Evolutionary conservation across 2,797 vertebrate genomes (phyloP).

Genomic region (Tympanoctomys barrerae): DNA sequence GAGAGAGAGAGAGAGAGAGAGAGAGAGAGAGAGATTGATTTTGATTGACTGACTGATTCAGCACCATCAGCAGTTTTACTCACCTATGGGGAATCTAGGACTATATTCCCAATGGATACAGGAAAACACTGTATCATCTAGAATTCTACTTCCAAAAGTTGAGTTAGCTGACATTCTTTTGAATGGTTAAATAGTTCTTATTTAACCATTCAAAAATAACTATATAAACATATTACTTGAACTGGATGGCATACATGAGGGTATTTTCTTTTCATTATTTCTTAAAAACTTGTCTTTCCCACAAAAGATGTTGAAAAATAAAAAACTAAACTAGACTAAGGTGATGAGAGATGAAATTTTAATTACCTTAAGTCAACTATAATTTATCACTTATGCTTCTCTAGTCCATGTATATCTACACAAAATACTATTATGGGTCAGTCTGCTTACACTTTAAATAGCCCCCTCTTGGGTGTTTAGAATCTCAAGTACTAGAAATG

Average conservation of each 20-base stretch:
- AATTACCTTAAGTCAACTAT: background rate
- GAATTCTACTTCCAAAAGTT: slow-evolving; percentile 55
- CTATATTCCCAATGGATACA: background rate
- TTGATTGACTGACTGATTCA: no score
- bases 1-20: no score
- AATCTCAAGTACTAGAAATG: slow-evolving; percentile 1
- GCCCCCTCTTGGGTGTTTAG: background rate
- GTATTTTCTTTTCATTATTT: background rate
- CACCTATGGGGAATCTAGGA: background rate
- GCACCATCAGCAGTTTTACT: background rate
- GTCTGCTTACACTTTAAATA: slow-evolving; percentile 36
- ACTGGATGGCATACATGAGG: background rate
- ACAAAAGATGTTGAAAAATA: slow-evolving; percentile 1
- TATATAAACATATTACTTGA: slow-evolving; percentile 3
- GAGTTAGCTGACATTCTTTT: slow-evolving; percentile 33
- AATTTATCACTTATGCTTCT: background rate
- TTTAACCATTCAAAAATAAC: slow-evolving; percentile 50
- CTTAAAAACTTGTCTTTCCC: slow-evolving; percentile 6
- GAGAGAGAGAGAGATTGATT: no score
- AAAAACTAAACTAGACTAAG: background rate
- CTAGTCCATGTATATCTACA: slow-evolving; percentile 18
- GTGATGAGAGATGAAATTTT: background rate
- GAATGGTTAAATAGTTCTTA: no score
- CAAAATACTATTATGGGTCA: slow-evolving; percentile 31
- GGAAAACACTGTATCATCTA: background rate